A percentile compares a stretch with the other conserved stretches of the same genome.
phyloP scores from a whole-genome alignment of 2,888 invertebrate genomes.

The Hedya salicella region DNA sequence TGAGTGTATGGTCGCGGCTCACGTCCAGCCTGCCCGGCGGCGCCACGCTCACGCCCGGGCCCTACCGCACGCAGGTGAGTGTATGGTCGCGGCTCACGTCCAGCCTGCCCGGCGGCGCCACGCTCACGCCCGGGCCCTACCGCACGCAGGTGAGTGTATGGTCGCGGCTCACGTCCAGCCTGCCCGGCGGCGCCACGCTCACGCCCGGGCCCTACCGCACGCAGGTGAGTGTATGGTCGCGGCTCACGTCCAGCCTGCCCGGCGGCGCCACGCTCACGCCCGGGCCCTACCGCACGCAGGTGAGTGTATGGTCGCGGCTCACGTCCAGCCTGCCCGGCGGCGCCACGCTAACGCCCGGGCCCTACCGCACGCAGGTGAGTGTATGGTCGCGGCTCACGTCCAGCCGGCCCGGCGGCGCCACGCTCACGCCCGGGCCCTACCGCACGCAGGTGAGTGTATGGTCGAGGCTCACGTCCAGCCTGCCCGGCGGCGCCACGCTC shows the following conservation, averaged over 20 bases:
- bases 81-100: slow-evolving; percentile 70
- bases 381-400: slow-evolving; percentile 70
- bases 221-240: too few species aligned
- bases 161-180: slow-evolving; percentile 72
- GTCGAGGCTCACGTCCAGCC: slow-evolving; percentile 72
- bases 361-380: slow-evolving; percentile 74
- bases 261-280: slow-evolving; percentile 87
- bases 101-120: slow-evolving; percentile 86
- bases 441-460: too few species aligned
- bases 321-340: slow-evolving; percentile 85
- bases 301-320: too few species aligned
- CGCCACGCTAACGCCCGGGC: slow-evolving; percentile 86
- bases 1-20: too few species aligned
- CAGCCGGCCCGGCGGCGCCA: slow-evolving; percentile 86
- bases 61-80: slow-evolving; percentile 74
- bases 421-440: slow-evolving; percentile 84
- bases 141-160: too few species aligned
- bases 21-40: too few species aligned
- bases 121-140: slow-evolving; percentile 84
- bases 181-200: slow-evolving; percentile 87
- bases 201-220: slow-evolving; percentile 82
- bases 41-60: too few species aligned
- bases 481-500: slow-evolving; percentile 87
- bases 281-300: slow-evolving; percentile 78
- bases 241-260: slow-evolving; percentile 80